Percentiles rank a stretch among this genome's conserved stretches.
Evolutionary conservation across 2,113 vertebrate species (phyloP).

Genomic region (Marcusenius ussheri): DNA sequence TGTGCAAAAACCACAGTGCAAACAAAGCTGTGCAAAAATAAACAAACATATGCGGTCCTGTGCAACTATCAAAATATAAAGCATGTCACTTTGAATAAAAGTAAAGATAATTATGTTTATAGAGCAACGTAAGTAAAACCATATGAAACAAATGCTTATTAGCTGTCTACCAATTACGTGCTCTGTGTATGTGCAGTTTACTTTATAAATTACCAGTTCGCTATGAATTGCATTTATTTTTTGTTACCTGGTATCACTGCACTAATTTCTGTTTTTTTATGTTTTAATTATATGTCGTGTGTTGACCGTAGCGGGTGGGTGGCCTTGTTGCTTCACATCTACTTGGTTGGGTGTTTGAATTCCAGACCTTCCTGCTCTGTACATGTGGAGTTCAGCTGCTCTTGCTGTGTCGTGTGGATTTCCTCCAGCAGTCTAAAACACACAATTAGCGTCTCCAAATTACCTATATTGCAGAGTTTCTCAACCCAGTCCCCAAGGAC

Average conservation of each 20-base stretch:
- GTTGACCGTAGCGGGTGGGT: background rate
- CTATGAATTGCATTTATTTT: background rate
- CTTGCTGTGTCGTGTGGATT: background rate
- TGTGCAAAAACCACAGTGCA: background rate
- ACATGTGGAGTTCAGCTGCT: background rate
- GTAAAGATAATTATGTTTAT: background rate
- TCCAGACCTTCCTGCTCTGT: background rate
- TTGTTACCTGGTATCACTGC: background rate
- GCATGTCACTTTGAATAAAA: background rate
- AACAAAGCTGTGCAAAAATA: background rate
- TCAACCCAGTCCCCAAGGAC: background rate
- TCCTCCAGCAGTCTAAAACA: background rate
- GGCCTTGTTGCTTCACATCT: background rate
- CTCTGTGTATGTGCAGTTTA: background rate
- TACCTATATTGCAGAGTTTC: background rate
- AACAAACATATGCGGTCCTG: background rate
- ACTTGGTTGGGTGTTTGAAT: background rate
- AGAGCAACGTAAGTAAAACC: background rate
- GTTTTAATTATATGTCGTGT: background rate
- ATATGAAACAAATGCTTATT: background rate
- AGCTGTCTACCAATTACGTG: background rate
- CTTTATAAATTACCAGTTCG: background rate
- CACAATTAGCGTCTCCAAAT: background rate
- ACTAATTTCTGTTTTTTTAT: background rate
- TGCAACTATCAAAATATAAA: background rate